Evolutionary conservation across 2,888 invertebrate genomes (phyloP), one percentile per base, ranked within the genome.

Genomic region (Schizotus pectinicornis): DNA sequence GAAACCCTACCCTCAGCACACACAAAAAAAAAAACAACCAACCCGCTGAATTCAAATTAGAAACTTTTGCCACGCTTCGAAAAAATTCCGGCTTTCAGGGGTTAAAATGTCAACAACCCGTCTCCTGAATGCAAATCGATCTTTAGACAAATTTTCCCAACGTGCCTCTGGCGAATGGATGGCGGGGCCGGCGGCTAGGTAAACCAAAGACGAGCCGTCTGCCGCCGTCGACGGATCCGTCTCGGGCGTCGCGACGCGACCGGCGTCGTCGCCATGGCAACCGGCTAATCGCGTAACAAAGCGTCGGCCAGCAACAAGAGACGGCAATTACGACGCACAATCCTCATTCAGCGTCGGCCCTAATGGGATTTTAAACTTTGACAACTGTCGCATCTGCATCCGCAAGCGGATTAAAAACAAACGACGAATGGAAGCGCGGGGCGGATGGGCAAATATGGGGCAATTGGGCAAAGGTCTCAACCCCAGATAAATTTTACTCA

Each of bases 241-340:
- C 22, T 22, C 22, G 22, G 22, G 22, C 22, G 22, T 22, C 22
- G 22, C 22, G 22, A 22, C 22, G 22, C 22, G 22, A 5, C 22
- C 32, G 30, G 31, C 37, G 33, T 42, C n/a, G 59, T 59, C 30
- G 52, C 53, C 59, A 62, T 59, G 51, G 48, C 35, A 34, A 53
- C 59, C 35, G 30, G 11, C 30, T 59, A 59, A 51, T 55, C 32
- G 41, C 13, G 39, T 37, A 59, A 59, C 56, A 62, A 54, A 62
- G 48, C 50, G 47, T 36, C 9, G 41, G 30, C 38, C 7, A n/a
- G 35, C 32, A 47, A 59, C 54, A 54, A 48, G 52, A 50, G 54
- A 55, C 34, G 30, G 6, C 34, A 56, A 62, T 62, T 62, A 62
- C 45, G 32, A 9, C 38, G 49, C 42, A 38, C 57, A 45, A 57